Evolutionary conservation across 2,888 invertebrate species (phyloP), one percentile per base, ranked within the genome.

Genomic region (Pyrgus malvae): DNA sequence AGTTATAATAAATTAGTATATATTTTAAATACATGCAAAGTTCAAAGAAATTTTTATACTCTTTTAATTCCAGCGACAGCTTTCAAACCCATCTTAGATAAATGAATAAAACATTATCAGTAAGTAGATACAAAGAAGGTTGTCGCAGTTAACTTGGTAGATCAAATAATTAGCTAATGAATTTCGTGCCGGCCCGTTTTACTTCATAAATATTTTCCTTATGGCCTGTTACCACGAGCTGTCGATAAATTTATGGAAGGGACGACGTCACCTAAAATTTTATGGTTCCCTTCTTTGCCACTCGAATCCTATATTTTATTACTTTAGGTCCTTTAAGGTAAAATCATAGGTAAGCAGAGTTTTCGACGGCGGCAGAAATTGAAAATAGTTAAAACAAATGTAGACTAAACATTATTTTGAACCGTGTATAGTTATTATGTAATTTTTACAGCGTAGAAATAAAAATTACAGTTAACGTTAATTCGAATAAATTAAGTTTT

Each of bases 241-340:
- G 83, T 83, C 87, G 83, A 88, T 87, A 86, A 87, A 87, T 87
- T 87, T 86, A 86, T 87, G 80, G 83, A 80, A 83, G 81, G 83
- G 71, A 79, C 82, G 76, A 79, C 83, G 83, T 86, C 86, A 86
- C 80, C 86, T 86, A 83, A 82, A 85, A 84, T 85, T 35, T 35
- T 35, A 35, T 83, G 80, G 78, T 81, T 77, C 76, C 77, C 80
- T 85, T 80, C 78, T 79, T 79, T 72, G 74, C 71, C 71, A 72
- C 69, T 76, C 69, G 72, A 69, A 68, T 67, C 71, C 73, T 76
- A 71, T 79, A 80, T 81, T 66, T 82, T 81, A 82, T 80, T 76
- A 71, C 70, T 57, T 58, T 59, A 56, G 58, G 61, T 57, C 67
- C 61, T 67, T 61, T 59, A 56, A 58, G 59, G 57, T 50, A 42